Evolutionary conservation across 2,888 invertebrate species (phyloP).

Genomic region (Blastobasis lacticolella): DNA sequence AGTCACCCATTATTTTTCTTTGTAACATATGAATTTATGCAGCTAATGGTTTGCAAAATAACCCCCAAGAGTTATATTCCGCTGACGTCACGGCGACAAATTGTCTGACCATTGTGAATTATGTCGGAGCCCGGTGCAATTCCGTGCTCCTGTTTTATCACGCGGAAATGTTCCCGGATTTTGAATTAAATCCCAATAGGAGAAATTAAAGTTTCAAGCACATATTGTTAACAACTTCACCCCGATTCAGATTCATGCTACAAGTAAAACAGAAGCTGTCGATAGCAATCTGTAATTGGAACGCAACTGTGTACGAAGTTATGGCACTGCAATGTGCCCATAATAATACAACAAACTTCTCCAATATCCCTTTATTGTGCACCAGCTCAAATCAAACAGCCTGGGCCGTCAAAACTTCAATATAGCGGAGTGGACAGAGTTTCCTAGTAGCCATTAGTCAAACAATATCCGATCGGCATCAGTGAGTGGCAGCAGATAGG

Average conservation of each 20-base stretch:
- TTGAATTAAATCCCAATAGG: not conserved
- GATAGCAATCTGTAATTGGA: no score
- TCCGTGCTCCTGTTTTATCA: constrained; percentile 30
- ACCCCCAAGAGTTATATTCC: constrained; percentile 41
- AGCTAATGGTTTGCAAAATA: constrained; percentile 47
- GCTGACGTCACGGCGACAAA: constrained; percentile 49
- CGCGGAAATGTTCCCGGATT: constrained; percentile 3
- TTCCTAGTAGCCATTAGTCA: constrained; percentile 45
- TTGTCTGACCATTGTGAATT: constrained; percentile 46
- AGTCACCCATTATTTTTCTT: constrained; percentile 11
- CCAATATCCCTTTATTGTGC: constrained; percentile 23
- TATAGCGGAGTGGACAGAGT: constrained; percentile 39
- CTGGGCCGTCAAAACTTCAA: constrained; percentile 37
- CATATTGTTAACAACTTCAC: no score
- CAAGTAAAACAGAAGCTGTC: no score
- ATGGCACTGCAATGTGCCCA: no score
- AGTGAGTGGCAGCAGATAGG: constrained; percentile 29
- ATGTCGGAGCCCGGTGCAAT: constrained; percentile 37
- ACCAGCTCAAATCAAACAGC: constrained; percentile 31
- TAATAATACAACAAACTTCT: constrained; percentile 10
- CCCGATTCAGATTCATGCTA: no score
- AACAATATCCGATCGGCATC: constrained; percentile 43
- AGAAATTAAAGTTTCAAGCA: no score
- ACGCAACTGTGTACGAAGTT: no score
- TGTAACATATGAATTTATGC: constrained; percentile 25